These are phyloP conservation scores for Gerris buenoi DNA, from an alignment of 1,140 invertebrate genomes.

Conservation along the genomic window DNA sequence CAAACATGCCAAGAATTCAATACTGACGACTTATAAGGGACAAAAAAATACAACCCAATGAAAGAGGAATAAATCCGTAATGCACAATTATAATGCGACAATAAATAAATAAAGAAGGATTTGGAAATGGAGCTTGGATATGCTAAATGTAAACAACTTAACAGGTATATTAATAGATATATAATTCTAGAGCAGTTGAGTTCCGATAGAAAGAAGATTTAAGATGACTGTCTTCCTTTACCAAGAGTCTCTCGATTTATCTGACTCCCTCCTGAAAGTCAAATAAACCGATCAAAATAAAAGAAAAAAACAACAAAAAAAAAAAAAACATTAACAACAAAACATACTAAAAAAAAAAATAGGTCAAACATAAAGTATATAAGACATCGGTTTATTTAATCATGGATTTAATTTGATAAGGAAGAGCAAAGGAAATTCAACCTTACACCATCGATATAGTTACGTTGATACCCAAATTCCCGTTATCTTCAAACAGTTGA, in stretches of 20 bases:
- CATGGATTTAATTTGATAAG: neutral
- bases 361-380: neutral
- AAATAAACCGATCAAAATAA: neutral
- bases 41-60: too few species aligned
- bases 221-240: too few species aligned
- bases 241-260: neutral
- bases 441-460: conserved; percentile 59
- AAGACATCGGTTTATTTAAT: neutral
- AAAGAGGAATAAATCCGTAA: too few species aligned
- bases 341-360: neutral
- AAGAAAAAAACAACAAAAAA: neutral
- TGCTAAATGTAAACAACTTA: too few species aligned
- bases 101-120: too few species aligned
- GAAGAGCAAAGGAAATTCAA: neutral
- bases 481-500: conserved; percentile 96
- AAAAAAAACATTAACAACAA: neutral
- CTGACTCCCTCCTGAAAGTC: neutral
- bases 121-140: too few species aligned
- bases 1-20: too few species aligned
- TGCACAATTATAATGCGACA: too few species aligned
- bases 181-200: too few species aligned
- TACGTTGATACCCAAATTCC: conserved; percentile 98
- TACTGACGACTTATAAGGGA: too few species aligned
- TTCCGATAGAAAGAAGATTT: too few species aligned
- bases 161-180: too few species aligned